Evolutionary conservation across 1,140 invertebrate species (phyloP).

Genomic region (Aphis craccivora): DNA sequence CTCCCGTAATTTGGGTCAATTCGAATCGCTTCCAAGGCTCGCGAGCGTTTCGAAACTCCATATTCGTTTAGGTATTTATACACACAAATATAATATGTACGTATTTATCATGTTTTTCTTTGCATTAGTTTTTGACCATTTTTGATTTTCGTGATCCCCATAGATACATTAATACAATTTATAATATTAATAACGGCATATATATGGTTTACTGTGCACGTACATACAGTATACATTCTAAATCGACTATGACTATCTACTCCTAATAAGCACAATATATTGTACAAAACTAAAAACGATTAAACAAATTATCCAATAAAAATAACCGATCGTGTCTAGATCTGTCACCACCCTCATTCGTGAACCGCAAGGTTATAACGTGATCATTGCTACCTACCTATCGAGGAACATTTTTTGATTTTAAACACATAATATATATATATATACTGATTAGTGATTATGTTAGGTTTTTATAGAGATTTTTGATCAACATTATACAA

Average conservation of each 20-base stretch:
- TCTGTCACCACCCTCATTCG: too few species aligned
- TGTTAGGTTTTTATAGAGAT: neutral
- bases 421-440: too few species aligned
- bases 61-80: slow-evolving; percentile 20
- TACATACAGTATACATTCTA: neutral
- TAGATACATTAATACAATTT: neutral
- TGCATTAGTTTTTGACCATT: neutral
- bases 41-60: slow-evolving; percentile 43
- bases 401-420: neutral
- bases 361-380: neutral
- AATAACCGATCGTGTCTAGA: too few species aligned
- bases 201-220: neutral
- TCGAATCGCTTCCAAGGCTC: slow-evolving; percentile 48
- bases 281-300: too few species aligned
- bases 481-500: neutral
- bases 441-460: too few species aligned
- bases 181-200: neutral
- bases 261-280: too few species aligned
- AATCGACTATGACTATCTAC: neutral
- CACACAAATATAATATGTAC: neutral
- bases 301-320: too few species aligned
- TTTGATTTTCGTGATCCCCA: neutral
- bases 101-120: neutral
- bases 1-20: slow-evolving; percentile 54
- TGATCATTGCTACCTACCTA: neutral